Conservation (phyloP, 37 sponge, comb jelly and placozoan genomes). For the Beroe forskalii region DNA sequence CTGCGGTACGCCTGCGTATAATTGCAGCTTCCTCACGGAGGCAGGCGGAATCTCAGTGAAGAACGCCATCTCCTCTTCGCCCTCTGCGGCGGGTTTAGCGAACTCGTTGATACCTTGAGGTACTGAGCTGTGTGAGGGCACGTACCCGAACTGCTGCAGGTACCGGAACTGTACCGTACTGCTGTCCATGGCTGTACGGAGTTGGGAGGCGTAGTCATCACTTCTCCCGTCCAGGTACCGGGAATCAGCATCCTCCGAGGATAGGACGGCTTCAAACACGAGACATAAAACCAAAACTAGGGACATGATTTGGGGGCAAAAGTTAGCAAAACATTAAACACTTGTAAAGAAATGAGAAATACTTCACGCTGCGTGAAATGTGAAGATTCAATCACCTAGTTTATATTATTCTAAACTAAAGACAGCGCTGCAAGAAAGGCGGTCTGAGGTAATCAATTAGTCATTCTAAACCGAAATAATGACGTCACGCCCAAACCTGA, state of each 20-base stretch:
- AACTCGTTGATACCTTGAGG: background rate
- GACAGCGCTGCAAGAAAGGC: too few relatives aligned
- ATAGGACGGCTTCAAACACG: background rate
- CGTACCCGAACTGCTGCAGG: constrained; percentile 26
- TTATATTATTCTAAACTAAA: too few relatives aligned
- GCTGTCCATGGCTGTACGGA: background rate
- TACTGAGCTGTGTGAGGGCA: background rate
- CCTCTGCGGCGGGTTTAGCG: background rate
- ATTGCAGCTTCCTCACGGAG: background rate
- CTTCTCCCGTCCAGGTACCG: background rate
- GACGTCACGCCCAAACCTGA: too few relatives aligned
- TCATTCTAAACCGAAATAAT: too few relatives aligned
- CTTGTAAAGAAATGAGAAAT: too few relatives aligned
- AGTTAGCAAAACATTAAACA: too few relatives aligned
- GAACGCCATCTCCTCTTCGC: background rate
- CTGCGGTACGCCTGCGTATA: background rate
- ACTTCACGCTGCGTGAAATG: too few relatives aligned
- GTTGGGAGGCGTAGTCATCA: background rate
- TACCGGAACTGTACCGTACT: background rate
- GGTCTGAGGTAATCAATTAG: too few relatives aligned
- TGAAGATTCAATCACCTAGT: too few relatives aligned
- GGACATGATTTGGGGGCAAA: too few relatives aligned
- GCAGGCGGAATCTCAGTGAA: background rate
- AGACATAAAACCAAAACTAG: background rate
- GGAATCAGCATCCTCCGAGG: background rate